Conservation (phyloP, 2,888 invertebrate species). For the Hipparchia sbordonii region DNA sequence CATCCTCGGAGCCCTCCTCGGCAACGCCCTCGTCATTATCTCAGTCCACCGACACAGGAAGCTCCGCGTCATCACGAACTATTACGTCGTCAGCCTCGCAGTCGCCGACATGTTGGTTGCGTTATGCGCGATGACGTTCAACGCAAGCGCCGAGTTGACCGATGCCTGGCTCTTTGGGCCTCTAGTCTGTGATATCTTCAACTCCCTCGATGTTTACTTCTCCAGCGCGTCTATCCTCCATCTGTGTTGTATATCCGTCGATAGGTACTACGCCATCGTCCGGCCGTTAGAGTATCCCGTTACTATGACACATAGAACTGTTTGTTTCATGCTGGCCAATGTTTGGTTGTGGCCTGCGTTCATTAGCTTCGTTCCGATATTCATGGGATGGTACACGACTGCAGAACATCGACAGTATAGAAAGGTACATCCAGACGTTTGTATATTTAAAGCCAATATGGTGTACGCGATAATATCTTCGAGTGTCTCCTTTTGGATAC, state of each 20-base stretch:
- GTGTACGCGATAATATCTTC: conserved; percentile 94
- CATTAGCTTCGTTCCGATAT: conserved; percentile 97
- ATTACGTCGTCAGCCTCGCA: conserved; percentile 97
- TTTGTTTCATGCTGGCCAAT: conserved; percentile 91
- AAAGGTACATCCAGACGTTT: conserved; percentile 87
- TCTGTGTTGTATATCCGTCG: conserved; percentile 96
- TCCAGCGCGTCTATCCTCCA: conserved; percentile 96
- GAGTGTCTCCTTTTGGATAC: conserved; percentile 96
- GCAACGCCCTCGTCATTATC: conserved; percentile 95
- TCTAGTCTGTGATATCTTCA: conserved; percentile 97
- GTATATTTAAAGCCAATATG: conserved; percentile 92
- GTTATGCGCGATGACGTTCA: conserved; percentile 95
- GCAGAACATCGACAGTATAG: conserved; percentile 87
- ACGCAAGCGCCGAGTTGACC: conserved; percentile 93
- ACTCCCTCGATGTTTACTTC: conserved; percentile 96
- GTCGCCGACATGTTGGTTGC: conserved; percentile 97
- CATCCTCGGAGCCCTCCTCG: conserved; percentile 94
- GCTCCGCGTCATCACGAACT: conserved; percentile 95
- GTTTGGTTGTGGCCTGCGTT: conserved; percentile 97
- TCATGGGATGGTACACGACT: conserved; percentile 97
- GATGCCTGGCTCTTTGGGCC: conserved; percentile 95
- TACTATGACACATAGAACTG: conserved; percentile 93
- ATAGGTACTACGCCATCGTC: conserved; percentile 95
- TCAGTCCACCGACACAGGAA: conserved; percentile 91
- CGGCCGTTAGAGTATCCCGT: conserved; percentile 95